Base-by-base conservation (phyloP, 2,113 vertebrate species). In the Scomber colias region DNA sequence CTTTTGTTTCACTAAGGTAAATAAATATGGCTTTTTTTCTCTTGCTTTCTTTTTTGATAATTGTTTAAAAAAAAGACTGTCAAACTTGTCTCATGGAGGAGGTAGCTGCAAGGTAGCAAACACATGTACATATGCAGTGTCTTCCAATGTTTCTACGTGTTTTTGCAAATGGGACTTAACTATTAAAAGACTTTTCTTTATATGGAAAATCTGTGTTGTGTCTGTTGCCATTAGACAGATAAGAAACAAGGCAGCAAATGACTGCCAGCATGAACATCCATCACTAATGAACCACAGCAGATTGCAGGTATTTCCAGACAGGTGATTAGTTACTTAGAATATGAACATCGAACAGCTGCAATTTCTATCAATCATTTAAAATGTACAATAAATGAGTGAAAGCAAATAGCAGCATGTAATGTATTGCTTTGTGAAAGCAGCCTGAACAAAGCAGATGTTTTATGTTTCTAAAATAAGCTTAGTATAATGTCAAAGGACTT, bases 151-250 rank as follows among this genome's bases (percentile, higher is more conserved):
- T 94, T 93, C 86, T 92, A 89, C 75, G 59, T 93, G 86, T 92
- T 93, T 93, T 94, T 95, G 81, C 82, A 91, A 92, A 92, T 79
- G 84, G 81, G 80, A 82, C 86, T 92, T 82, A 81, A 88, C 80
- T 86, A 95, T 95, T 94, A 95, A 95, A 92, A 85, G 17, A 90
- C 71, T 67, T 87, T 81, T 92, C 85, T 90, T 90, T 90, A 60
- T 85, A 92, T 89, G 75, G 19, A 90, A 75, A 66, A n/a, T 15
- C 1, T 49, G 64, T 79, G n/a, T 71, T 78, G 49, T 80, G 17
- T 77, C 50, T 79, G 69, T 72, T 54, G 9, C 15, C 13, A 11
- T 55, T 12, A 16, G 56, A 5, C 3, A 17, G 16, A 45, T 53
- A 14, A 56, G 16, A 53, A 66, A 70, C 3, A 31, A 45, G 12